Evolutionary conservation across 1,140 invertebrate species (phyloP).

Genomic region (Formica selysi): DNA sequence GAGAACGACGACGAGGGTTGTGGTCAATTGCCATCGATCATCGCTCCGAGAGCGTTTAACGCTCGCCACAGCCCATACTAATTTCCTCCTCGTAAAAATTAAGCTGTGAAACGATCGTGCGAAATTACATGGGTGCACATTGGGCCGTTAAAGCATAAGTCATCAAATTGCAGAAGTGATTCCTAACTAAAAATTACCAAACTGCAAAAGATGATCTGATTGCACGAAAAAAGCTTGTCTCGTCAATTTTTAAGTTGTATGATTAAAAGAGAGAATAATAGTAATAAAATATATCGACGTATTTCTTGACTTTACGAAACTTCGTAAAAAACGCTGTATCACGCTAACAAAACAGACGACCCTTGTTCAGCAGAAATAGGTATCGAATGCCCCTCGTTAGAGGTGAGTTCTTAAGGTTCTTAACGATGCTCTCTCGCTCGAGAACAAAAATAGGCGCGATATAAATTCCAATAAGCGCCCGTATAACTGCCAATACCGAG

Average conservation of each 20-base stretch:
- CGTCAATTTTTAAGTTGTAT: not conserved
- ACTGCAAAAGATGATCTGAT: not conserved
- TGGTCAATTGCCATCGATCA: conserved; percentile 58
- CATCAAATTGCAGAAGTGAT: not conserved
- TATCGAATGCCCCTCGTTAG: not conserved
- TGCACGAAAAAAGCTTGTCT: not conserved
- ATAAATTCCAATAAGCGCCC: conserved; percentile 66
- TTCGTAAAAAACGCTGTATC: not conserved
- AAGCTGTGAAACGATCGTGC: conserved; percentile 52
- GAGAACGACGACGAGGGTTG: conserved; percentile 49
- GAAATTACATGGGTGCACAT: conserved; percentile 42
- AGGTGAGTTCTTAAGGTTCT: not conserved
- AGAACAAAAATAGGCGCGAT: conserved; percentile 34
- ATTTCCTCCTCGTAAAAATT: conserved; percentile 62
- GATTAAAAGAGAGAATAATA: not conserved
- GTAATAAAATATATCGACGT: not conserved
- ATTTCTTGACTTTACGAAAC: not conserved
- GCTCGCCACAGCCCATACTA: conserved; percentile 51
- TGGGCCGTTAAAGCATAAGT: not conserved
- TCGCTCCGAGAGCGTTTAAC: conserved; percentile 45
- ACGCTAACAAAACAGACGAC: not conserved
- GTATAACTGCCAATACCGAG: conserved; percentile 60
- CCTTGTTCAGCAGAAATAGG: not conserved
- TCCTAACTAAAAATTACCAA: conserved; percentile 2
- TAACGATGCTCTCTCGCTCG: not conserved